Conservation (phyloP, 2,888 invertebrate genomes). For the Macrosoma leucophasiata region DNA sequence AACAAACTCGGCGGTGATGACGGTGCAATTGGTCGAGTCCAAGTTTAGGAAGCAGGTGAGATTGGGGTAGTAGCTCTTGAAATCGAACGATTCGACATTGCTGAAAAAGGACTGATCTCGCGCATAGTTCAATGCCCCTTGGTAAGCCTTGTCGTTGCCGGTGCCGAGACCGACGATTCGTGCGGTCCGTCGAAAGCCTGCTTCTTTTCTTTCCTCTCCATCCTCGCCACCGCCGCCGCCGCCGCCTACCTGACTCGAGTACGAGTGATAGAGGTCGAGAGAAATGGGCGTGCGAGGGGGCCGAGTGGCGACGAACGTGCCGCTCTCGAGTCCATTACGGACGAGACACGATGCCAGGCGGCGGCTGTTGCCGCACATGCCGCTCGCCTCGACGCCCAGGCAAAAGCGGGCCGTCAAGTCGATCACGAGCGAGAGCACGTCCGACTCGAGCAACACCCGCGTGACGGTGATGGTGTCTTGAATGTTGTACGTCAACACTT, state of each 20-base stretch:
- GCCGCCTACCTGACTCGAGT: too few relatives aligned
- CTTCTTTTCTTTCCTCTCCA: neutral
- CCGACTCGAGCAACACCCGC: constrained; percentile 4
- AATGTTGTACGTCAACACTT: constrained; percentile 2
- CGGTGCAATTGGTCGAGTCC: constrained; percentile 2
- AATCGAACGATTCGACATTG: constrained; percentile 6
- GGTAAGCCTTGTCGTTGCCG: constrained; percentile 1
- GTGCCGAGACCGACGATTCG: constrained; percentile 5
- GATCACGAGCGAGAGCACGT: constrained; percentile 3
- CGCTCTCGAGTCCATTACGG: constrained; percentile 1
- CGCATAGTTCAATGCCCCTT: constrained; percentile 6
- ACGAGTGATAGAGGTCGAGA: too few relatives aligned
- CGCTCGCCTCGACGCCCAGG: constrained; percentile 2
- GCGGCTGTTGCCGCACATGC: constrained; percentile 4
- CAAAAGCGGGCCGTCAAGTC: constrained; percentile 1
- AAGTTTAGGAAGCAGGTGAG: too few relatives aligned
- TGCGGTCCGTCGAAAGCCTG: constrained; percentile 3
- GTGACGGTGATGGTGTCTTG: constrained; percentile 8
- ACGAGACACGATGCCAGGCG: constrained; percentile 5
- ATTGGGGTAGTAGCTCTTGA: too few relatives aligned
- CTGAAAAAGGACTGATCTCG: constrained; percentile 1
- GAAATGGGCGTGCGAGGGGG: neutral
- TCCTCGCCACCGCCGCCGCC: neutral
- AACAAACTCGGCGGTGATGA: constrained; percentile 1
- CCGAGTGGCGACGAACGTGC: constrained; percentile 3